Percentiles rank a stretch among this genome's conserved stretches.
Conservation (phyloP, 2,888 invertebrate genomes). For the Apodemia mormo region DNA sequence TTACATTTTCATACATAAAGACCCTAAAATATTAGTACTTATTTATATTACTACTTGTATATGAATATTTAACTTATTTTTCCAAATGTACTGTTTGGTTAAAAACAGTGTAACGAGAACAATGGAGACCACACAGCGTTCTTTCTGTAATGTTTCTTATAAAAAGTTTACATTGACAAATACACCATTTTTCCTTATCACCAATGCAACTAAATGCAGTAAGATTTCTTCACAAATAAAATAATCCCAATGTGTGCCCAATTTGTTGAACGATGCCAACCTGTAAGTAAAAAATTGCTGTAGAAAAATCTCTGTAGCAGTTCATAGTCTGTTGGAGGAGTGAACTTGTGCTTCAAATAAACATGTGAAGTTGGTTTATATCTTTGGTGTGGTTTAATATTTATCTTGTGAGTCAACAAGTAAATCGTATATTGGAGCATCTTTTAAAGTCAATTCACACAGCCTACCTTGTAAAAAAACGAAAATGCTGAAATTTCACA, state of each 20-base stretch:
- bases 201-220: not conserved
- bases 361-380: too few species aligned
- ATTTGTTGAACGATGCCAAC: not conserved
- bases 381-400: too few species aligned
- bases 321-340: too few species aligned
- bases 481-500: too few species aligned
- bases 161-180: not conserved
- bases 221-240: not conserved
- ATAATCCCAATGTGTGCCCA: not conserved
- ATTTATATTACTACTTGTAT: not conserved
- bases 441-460: too few species aligned
- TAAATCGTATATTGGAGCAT: too few species aligned
- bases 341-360: too few species aligned
- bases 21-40: not conserved
- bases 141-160: not conserved
- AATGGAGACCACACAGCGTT: not conserved
- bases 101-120: not conserved
- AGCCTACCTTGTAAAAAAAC: too few species aligned
- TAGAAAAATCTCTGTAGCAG: too few species aligned
- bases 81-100: slow-evolving; percentile 22
- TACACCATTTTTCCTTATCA: too few species aligned
- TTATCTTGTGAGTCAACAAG: too few species aligned
- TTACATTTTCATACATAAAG: not conserved
- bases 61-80: not conserved
- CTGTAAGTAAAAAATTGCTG: not conserved